These are phyloP conservation scores for Amphiduros pacificus DNA, from an alignment of 2,888 invertebrate genomes.

Conservation along the genomic window DNA sequence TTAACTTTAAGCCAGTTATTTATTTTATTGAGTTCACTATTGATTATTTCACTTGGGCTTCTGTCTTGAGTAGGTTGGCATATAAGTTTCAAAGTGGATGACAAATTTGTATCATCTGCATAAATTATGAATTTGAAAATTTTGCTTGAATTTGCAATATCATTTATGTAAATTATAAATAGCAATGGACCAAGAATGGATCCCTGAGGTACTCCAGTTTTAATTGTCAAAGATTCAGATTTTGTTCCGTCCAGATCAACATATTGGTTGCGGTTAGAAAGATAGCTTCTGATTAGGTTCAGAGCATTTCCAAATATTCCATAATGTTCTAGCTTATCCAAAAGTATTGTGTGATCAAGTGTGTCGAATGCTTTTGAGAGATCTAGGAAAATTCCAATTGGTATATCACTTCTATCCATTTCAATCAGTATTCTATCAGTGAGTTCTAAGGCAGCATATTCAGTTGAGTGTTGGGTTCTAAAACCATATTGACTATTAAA, in stretches of 20 bases:
- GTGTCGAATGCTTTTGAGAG: not conserved
- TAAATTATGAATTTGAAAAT: not conserved
- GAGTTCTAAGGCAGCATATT: not conserved
- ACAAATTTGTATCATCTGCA: not conserved
- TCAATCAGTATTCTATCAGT: not conserved
- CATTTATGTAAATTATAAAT: not conserved
- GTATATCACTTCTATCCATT: not conserved
- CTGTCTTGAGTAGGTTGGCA: no score
- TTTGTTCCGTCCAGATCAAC: not conserved
- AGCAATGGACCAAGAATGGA: not conserved
- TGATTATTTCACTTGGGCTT: not conserved
- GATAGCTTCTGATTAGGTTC: not conserved
- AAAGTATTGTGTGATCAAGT: not conserved
- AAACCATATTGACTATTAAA: no score
- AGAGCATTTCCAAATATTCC: not conserved
- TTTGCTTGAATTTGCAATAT: not conserved
- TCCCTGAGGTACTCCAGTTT: not conserved
- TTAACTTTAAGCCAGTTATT: not conserved
- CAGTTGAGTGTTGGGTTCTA: not conserved
- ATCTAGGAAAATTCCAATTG: not conserved
- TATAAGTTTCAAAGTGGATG: not conserved
- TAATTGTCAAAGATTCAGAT: not conserved
- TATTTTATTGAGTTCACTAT: not conserved
- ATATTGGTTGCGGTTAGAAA: not conserved
- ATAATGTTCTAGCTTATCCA: not conserved